Base-by-base conservation (phyloP, 1,140 invertebrate genomes). In the Sweltsa coloradensis region DNA sequence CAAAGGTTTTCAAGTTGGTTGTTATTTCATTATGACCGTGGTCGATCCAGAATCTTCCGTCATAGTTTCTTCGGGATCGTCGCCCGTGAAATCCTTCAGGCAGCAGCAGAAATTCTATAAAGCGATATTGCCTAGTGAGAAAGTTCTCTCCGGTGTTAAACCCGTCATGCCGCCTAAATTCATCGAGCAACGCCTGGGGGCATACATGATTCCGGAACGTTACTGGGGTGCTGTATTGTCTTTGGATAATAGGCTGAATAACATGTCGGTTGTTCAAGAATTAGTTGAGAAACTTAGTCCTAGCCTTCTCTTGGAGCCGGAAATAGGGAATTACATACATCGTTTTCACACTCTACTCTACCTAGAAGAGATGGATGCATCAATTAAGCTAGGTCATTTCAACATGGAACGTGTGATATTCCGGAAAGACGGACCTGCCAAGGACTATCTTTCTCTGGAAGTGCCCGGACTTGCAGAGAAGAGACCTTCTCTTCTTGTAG, bases 381-480 rank as follows among this genome's bases (percentile, higher is more conserved):
- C 73, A 21, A 62, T 83, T 14, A 64, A 71, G 44, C 75, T 90
- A 45, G 72, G 76, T 51, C 70, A 72, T 48, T 90, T 81, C 63
- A 78, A 86, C 61, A 73, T 81, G 51, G 63, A 75, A 29, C 72
- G 73, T 50, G 78, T 75, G 6, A 68, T 71, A 50, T 73, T 93
- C 52, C 69, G 70, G 44, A 66, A 57, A 5, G 67, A 63, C 50
- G 75, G 75, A 6, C 53, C 42, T 19, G 53, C 50, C 23, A 60
- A 63, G 1, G 81, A 86, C 50, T 91, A 71, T 67, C 64, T 94
- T 5, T 66, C 70, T 11, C 61, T 95, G 42, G 71, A 79, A 59
- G 81, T 95, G 27, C 79, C 81, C 40, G 86, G 88, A 46, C 66
- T 95, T 9, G 71, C 76, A 41, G 91, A 95, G 63, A 81, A 76